These are phyloP conservation scores for Phasia obesa DNA, from an alignment of 2,888 invertebrate species.

Conservation along the genomic window DNA sequence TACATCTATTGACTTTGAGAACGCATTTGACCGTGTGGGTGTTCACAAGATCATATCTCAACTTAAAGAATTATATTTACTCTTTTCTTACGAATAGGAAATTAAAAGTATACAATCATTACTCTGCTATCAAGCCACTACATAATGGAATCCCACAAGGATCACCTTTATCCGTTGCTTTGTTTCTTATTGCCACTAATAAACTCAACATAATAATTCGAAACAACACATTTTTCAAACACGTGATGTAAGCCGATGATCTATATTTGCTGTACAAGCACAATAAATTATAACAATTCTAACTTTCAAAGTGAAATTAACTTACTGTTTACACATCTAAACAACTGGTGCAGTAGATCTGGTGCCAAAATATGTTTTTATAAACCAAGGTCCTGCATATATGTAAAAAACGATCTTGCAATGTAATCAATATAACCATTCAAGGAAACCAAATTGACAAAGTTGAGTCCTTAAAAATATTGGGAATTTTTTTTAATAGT, in stretches of 20 bases:
- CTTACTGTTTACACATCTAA: too few relatives aligned
- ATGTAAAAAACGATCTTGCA: constrained; percentile 4
- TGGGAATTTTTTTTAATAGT: neutral
- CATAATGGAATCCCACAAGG: too few relatives aligned
- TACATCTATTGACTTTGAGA: too few relatives aligned
- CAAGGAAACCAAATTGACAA: neutral
- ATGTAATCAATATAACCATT: neutral
- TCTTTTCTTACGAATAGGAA: too few relatives aligned
- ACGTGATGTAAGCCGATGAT: constrained; percentile 5
- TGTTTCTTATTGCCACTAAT: constrained; percentile 5
- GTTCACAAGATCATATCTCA: too few relatives aligned
- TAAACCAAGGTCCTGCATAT: neutral
- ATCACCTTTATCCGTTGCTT: neutral
- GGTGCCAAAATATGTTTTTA: neutral
- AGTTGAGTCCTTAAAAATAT: constrained; percentile 1
- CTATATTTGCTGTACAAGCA: neutral
- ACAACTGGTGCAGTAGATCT: too few relatives aligned
- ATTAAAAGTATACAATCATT: too few relatives aligned
- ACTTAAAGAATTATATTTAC: too few relatives aligned
- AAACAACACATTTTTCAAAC: neutral
- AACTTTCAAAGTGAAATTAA: too few relatives aligned
- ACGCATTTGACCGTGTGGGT: too few relatives aligned
- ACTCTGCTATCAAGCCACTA: too few relatives aligned
- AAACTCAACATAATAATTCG: neutral
- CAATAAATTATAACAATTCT: too few relatives aligned